Evolutionary conservation across 2,113 vertebrate genomes (phyloP), one percentile per base, ranked within the genome.

Genomic region (Vimba vimba): DNA sequence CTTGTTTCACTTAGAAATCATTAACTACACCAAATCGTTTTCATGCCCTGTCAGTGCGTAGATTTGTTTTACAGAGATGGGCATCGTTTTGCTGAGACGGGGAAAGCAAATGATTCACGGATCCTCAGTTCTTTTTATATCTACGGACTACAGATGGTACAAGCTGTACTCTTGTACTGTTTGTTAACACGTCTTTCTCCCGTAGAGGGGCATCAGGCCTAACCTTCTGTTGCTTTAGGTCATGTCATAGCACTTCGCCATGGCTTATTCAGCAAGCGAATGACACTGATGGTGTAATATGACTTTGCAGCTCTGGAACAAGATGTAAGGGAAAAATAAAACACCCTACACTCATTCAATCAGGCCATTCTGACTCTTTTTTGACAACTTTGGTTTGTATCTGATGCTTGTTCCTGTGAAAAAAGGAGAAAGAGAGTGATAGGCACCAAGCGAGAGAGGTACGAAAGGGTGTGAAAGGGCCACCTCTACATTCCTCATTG

Each of bases 401-500:
- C 52, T 66, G 84, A 59, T 87, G 81, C 43, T 87, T 85, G 57
- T 68, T 45, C 78, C 83, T 74, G 64, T 85, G 76, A 88, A 85
- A 85, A 87, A 84, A 83, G 86, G 47, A 89, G 87, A 83, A 87
- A 91, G 91, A 92, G 89, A 91, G 92, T 90, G 82, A 73, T 33
- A 43, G 52, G 47, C 50, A 50, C 25, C 45, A 89, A 93, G 57
- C 88, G 92, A 92, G 93, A 91, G 89, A 91, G 91, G 89, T 55
- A 77, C 75, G 8, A 55, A 77, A 4, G 90, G 89, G 92, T 94
- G 90, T 94, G 94, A 94, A 95, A 95, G 93, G 92, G 94, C 93
- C 92, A 95, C 94, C 94, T 94, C 93, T 91, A 93, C 92, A 93
- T 93, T 93, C 92, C 90, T 92, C 90, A 93, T 94, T 91, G 91